Conservation (phyloP, 2,888 invertebrate species). For the Synergus itoensis region DNA sequence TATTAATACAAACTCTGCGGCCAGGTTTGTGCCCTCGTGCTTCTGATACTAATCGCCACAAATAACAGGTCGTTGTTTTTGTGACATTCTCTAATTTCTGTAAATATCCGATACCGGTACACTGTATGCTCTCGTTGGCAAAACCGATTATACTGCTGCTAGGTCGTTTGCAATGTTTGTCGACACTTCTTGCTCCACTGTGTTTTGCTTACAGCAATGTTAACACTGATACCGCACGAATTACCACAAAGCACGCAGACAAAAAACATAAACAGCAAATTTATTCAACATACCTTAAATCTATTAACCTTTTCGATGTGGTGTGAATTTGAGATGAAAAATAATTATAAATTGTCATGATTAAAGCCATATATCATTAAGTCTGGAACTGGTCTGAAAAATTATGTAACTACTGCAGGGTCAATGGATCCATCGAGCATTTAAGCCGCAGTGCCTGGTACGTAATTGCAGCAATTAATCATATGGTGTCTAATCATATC, state of each 20-base stretch:
- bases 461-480: constrained; percentile 64
- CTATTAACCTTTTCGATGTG: neutral
- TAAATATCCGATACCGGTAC: constrained; percentile 17
- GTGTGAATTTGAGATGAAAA: too few species aligned
- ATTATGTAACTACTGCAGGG: constrained; percentile 49
- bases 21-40: constrained; percentile 5
- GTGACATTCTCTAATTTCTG: constrained; percentile 37
- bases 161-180: constrained; percentile 37
- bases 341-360: too few species aligned
- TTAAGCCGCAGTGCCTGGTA: neutral
- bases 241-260: neutral
- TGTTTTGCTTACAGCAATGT: constrained; percentile 26
- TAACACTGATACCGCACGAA: constrained; percentile 14
- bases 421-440: constrained; percentile 41
- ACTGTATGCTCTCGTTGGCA: constrained; percentile 16
- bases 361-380: too few species aligned
- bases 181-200: constrained; percentile 35
- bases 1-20: constrained; percentile 32
- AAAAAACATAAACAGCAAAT: neutral
- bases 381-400: neutral
- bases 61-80: constrained; percentile 35
- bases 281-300: neutral
- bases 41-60: constrained; percentile 38
- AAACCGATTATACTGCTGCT: constrained; percentile 32
- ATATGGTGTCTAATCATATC: constrained; percentile 54